Percentiles rank a stretch among this genome's conserved stretches.
Conservation (phyloP, 2,113 vertebrate genomes). For the Spheniscus mendiculus region DNA sequence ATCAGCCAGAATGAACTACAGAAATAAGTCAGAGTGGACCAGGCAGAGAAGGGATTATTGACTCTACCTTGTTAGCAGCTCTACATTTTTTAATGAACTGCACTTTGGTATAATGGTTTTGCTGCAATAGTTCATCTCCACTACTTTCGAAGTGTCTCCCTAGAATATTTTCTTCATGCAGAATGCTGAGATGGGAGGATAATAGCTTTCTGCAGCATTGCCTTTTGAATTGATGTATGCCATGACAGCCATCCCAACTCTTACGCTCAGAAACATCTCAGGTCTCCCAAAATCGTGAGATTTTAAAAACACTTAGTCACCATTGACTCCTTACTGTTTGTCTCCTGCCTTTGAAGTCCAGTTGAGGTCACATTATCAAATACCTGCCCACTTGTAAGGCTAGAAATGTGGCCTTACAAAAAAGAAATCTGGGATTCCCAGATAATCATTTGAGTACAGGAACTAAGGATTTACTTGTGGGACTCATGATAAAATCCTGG, state of each 20-base stretch:
- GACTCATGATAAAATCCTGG: not conserved
- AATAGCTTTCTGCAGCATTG: not conserved
- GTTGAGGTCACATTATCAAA: not conserved
- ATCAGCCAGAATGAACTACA: not conserved
- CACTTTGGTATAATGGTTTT: not conserved
- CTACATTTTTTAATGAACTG: not conserved
- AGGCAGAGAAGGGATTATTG: not conserved
- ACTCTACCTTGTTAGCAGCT: not conserved
- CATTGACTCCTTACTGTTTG: not conserved
- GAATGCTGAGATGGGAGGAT: not conserved
- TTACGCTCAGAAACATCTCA: not conserved
- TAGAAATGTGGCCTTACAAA: not conserved
- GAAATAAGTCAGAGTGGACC: not conserved
- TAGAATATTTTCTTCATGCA: not conserved
- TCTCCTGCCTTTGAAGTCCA: not conserved
- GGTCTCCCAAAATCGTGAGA: not conserved
- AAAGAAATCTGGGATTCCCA: not conserved
- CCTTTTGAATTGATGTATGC: not conserved
- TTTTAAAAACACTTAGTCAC: not conserved
- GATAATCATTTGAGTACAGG: not conserved
- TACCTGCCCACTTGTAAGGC: not conserved
- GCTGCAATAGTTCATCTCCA: not conserved
- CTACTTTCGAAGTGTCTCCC: not conserved
- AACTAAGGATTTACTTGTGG: not conserved
- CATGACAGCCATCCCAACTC: not conserved